phyloP scores from a whole-genome alignment of 2,888 invertebrate species.

The Petrophora chlorosata region DNA sequence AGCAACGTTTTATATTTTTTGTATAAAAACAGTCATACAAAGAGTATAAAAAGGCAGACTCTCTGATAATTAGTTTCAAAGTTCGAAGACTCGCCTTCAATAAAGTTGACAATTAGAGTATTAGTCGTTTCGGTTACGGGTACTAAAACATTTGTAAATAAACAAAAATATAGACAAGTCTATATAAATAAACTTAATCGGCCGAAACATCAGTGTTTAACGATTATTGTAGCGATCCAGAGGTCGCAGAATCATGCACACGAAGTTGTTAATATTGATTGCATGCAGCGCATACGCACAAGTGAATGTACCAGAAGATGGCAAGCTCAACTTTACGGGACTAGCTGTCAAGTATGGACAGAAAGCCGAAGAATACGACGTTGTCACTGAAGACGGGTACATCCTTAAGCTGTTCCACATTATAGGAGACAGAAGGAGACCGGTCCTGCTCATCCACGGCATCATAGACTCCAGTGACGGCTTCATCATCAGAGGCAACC shows the following conservation, averaged over 20 bases:
- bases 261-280: slow-evolving; percentile 2
- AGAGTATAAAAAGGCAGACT: too few species aligned
- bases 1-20: not conserved
- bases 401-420: slow-evolving; percentile 44
- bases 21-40: too few species aligned
- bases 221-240: not conserved
- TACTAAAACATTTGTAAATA: not conserved
- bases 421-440: slow-evolving; percentile 33
- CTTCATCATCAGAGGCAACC: slow-evolving; percentile 44
- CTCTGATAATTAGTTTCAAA: too few species aligned
- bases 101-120: not conserved
- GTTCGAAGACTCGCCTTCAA: too few species aligned
- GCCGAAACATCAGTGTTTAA: not conserved
- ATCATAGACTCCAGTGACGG: slow-evolving; percentile 42
- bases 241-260: not conserved
- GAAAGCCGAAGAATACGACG: slow-evolving; percentile 31
- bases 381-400: slow-evolving; percentile 51
- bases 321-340: slow-evolving; percentile 30
- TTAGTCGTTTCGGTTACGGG: not conserved
- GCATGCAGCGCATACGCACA: slow-evolving; percentile 16
- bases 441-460: slow-evolving; percentile 46
- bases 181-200: not conserved
- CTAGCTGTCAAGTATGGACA: slow-evolving; percentile 37
- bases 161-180: not conserved
- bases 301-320: slow-evolving; percentile 22